Conservation (phyloP, 2,888 invertebrate genomes). For the Exephanes ischioxanthus region DNA sequence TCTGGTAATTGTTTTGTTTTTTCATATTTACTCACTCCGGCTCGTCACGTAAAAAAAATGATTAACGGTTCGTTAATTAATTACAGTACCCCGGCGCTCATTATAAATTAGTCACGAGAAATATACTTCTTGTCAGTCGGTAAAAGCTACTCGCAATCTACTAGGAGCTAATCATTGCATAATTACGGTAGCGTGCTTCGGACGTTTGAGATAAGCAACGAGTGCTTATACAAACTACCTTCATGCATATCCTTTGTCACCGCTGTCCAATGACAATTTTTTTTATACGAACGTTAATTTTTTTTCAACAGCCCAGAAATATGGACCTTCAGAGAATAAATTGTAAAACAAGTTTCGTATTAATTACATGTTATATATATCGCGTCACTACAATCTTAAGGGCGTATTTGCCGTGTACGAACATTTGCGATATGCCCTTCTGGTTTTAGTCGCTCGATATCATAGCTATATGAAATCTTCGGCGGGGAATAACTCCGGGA, state of each 20-base stretch:
- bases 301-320: not conserved
- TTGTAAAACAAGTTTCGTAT: not conserved
- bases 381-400: not conserved
- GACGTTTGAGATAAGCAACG: not conserved
- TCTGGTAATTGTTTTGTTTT: no score
- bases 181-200: not conserved
- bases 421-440: no score
- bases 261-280: not conserved
- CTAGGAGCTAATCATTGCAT: no score
- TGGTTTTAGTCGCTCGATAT: no score
- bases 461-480: no score
- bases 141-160: not conserved
- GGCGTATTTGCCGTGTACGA: not conserved
- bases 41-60: no score
- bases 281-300: not conserved
- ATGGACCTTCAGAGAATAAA: not conserved
- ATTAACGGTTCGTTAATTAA: no score
- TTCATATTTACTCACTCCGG: no score
- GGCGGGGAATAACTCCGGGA: no score
- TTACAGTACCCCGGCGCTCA: not conserved
- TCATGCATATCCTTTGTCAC: not conserved
- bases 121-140: not conserved
- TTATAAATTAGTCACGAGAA: not conserved
- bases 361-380: not conserved
- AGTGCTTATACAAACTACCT: not conserved